Conservation (phyloP, 1,140 invertebrate genomes). For the Homarus americanus region DNA sequence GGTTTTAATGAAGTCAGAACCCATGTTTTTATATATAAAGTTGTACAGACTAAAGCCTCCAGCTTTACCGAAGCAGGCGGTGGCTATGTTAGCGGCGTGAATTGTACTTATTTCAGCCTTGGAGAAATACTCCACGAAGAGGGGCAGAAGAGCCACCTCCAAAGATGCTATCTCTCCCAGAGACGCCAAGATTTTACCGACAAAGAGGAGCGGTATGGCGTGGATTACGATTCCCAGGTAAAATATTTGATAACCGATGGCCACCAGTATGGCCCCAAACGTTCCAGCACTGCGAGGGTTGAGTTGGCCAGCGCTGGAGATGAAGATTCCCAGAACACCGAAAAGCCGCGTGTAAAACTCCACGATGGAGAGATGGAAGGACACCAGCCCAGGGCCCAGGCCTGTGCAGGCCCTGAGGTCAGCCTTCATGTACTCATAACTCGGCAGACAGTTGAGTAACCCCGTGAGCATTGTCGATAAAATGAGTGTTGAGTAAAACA, state of each 20-base stretch:
- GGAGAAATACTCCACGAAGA: neutral
- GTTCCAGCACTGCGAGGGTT: neutral
- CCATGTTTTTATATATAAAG: neutral
- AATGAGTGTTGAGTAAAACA: no score
- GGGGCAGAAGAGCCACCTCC: constrained; percentile 1
- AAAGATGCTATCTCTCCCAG: neutral
- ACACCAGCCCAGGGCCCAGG: neutral
- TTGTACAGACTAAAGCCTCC: neutral
- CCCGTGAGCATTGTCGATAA: no score
- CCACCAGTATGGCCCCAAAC: neutral
- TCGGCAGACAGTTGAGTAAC: no score
- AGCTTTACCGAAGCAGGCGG: neutral
- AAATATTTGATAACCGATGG: neutral
- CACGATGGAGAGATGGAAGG: constrained; percentile 5
- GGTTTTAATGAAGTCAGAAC: neutral
- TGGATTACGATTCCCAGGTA: neutral
- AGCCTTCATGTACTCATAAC: no score
- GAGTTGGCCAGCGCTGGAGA: neutral
- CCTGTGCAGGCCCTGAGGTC: neutral
- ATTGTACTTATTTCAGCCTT: neutral
- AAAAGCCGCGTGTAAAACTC: neutral
- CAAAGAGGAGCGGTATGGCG: neutral
- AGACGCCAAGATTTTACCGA: neutral
- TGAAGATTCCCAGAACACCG: neutral
- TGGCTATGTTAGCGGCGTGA: neutral